Percentiles rank a stretch among this genome's conserved stretches.
These are phyloP conservation scores for Hermaeophaga mercurialis DNA, from an alignment of 2,888 invertebrate genomes.

Conservation along the genomic window DNA sequence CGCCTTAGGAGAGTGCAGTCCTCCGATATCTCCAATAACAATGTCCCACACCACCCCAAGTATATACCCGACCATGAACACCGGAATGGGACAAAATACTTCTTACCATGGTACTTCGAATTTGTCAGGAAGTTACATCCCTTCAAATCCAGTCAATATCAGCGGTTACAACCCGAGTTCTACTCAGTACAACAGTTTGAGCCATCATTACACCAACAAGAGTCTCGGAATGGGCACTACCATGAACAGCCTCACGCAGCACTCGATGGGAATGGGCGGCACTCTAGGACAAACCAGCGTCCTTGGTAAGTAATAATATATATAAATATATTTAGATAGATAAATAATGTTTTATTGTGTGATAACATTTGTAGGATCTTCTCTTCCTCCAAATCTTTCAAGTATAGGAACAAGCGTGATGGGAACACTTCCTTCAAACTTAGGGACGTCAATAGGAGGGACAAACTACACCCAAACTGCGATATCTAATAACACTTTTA, in stretches of 20 bases:
- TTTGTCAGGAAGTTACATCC: slow-evolving; percentile 44
- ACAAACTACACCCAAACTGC: slow-evolving; percentile 60
- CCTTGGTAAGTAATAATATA: slow-evolving; percentile 36
- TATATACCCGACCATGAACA: slow-evolving; percentile 57
- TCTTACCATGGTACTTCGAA: slow-evolving; percentile 52
- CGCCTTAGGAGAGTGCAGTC: slow-evolving; percentile 70
- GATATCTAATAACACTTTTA: slow-evolving; percentile 62
- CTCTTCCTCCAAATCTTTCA: slow-evolving; percentile 41
- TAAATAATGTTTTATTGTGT: too few relatives aligned
- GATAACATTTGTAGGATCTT: slow-evolving; percentile 36
- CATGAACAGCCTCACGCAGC: slow-evolving; percentile 43
- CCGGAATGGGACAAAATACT: slow-evolving; percentile 35
- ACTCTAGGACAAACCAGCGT: slow-evolving; percentile 47
- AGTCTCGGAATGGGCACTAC: slow-evolving; percentile 43
- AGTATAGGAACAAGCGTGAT: slow-evolving; percentile 40
- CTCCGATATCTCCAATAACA: slow-evolving; percentile 60
- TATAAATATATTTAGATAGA: not conserved
- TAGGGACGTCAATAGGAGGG: slow-evolving; percentile 60
- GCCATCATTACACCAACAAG: slow-evolving; percentile 49
- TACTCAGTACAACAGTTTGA: slow-evolving; percentile 52
- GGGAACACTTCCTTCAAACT: slow-evolving; percentile 55
- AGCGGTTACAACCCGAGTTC: slow-evolving; percentile 45
- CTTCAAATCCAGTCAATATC: slow-evolving; percentile 43
- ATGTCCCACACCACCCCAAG: slow-evolving; percentile 59
- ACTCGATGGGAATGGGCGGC: slow-evolving; percentile 41